Evolutionary conservation across 1,140 invertebrate genomes (phyloP).

Genomic region (Acyrthosiphon pisum): DNA sequence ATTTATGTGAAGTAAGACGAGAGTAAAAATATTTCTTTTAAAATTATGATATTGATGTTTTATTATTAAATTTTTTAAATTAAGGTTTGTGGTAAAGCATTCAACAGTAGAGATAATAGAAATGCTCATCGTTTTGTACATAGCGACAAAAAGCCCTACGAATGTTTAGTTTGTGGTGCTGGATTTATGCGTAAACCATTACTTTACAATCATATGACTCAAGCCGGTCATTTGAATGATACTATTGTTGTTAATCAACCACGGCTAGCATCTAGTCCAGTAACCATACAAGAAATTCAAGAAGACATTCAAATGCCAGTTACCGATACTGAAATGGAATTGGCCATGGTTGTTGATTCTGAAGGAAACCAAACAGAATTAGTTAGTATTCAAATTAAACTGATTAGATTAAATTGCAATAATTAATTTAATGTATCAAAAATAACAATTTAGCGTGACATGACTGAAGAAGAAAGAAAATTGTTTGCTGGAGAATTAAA

Average conservation of each 20-base stretch:
- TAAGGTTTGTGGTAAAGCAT: constrained; percentile 83
- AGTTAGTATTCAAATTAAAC: constrained; percentile 47
- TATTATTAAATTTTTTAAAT: constrained; percentile 58
- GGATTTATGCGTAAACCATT: constrained; percentile 85
- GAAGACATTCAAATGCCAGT: constrained; percentile 64
- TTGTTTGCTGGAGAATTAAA: constrained; percentile 68
- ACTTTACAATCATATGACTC: constrained; percentile 79
- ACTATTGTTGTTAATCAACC: constrained; percentile 83
- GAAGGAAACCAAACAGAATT: constrained; percentile 61
- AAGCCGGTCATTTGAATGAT: constrained; percentile 75
- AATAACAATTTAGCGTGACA: constrained; percentile 41
- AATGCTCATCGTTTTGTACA: constrained; percentile 86
- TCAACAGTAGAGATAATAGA: constrained; percentile 82
- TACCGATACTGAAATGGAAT: constrained; percentile 63
- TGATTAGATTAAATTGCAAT: background rate
- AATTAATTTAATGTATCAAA: background rate
- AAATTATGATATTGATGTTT: background rate
- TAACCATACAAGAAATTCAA: constrained; percentile 60
- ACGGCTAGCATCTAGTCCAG: constrained; percentile 69
- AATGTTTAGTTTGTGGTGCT: constrained; percentile 79
- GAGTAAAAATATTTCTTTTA: background rate
- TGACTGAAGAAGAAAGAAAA: constrained; percentile 64
- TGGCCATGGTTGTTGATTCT: constrained; percentile 62
- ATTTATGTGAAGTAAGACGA: constrained; percentile 73
- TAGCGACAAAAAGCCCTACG: constrained; percentile 85